Percentiles rank a stretch among this genome's conserved stretches.
These are phyloP conservation scores for Hermetia illucens DNA, from an alignment of 1,140 invertebrate species.

Conservation along the genomic window DNA sequence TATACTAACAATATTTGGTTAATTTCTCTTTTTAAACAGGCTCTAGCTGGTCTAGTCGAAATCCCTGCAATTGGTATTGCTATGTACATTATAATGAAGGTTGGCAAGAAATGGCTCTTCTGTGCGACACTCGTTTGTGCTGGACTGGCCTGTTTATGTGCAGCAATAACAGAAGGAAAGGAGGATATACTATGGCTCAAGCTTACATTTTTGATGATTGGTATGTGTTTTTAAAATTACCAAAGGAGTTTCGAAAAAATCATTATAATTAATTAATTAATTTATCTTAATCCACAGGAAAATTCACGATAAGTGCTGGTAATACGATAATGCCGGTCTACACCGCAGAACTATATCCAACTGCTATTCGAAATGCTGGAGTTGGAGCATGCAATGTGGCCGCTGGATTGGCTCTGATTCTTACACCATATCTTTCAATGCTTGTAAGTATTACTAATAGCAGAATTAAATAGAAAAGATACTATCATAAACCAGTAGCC, in stretches of 20 bases:
- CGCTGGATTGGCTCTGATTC: slow-evolving; percentile 50
- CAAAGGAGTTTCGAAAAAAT: neutral
- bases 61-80: slow-evolving; percentile 55
- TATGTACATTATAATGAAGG: slow-evolving; percentile 51
- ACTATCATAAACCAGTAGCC: no score
- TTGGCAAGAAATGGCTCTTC: slow-evolving; percentile 50
- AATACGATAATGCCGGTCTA: slow-evolving; percentile 60
- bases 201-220: slow-evolving; percentile 45
- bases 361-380: slow-evolving; percentile 53
- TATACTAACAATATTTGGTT: no score
- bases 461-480: no score
- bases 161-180: slow-evolving; percentile 34
- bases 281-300: slow-evolving; percentile 23
- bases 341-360: slow-evolving; percentile 59
- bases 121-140: slow-evolving; percentile 45
- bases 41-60: slow-evolving; percentile 50
- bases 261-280: slow-evolving; percentile 1
- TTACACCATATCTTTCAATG: slow-evolving; percentile 57
- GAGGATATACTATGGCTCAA: slow-evolving; percentile 39
- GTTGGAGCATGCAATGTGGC: slow-evolving; percentile 55
- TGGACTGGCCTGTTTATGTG: slow-evolving; percentile 47
- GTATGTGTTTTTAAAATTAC: slow-evolving; percentile 15
- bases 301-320: slow-evolving; percentile 51
- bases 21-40: slow-evolving; percentile 17
- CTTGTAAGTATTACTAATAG: slow-evolving; percentile 36